A percentile compares a stretch with the other conserved stretches of the same genome.
phyloP scores from a whole-genome alignment of 2,113 vertebrate species.

The Poeciliopsis occidentalis region DNA sequence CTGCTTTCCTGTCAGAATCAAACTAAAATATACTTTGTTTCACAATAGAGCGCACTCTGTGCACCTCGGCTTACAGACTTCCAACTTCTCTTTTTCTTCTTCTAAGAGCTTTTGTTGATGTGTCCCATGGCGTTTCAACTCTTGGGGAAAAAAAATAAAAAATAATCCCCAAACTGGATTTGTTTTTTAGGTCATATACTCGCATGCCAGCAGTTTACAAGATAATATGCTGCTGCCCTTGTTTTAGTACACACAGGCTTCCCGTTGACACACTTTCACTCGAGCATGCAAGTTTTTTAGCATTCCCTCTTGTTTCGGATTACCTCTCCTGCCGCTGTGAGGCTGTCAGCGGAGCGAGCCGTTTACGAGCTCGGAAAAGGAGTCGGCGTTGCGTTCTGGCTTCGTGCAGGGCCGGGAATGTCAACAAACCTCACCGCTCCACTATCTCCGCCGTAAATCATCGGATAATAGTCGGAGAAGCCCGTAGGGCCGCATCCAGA shows the following conservation, averaged over 20 bases:
- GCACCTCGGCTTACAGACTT: slow-evolving; percentile 15
- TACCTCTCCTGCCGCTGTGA: slow-evolving; percentile 22
- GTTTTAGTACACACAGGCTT: slow-evolving; percentile 23
- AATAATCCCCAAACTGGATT: slow-evolving; percentile 44
- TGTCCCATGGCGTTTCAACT: slow-evolving; percentile 10
- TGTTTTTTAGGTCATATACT: slow-evolving; percentile 47
- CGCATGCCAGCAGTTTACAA: slow-evolving; percentile 47
- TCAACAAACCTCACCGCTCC: slow-evolving; percentile 62
- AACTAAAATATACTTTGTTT: neutral
- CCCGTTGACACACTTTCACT: slow-evolving; percentile 53
- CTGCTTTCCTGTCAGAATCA: slow-evolving; percentile 21
- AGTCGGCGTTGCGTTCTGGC: slow-evolving; percentile 34
- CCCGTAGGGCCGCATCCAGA: slow-evolving; percentile 32
- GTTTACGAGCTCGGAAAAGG: slow-evolving; percentile 38
- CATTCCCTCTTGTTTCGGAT: slow-evolving; percentile 30
- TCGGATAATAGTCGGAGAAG: slow-evolving; percentile 36
- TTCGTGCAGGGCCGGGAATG: slow-evolving; percentile 46
- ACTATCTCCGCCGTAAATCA: slow-evolving; percentile 64
- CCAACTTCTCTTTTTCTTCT: slow-evolving; percentile 14
- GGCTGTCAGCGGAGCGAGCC: neutral
- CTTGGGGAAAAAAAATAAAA: neutral
- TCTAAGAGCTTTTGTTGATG: slow-evolving; percentile 25
- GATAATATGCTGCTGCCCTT: slow-evolving; percentile 53
- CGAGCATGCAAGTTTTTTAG: slow-evolving; percentile 21
- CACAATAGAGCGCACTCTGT: neutral